Percentiles rank a stretch among this genome's conserved stretches.
phyloP scores from a whole-genome alignment of 2,888 invertebrate species.

The Mayetiola destructor region DNA sequence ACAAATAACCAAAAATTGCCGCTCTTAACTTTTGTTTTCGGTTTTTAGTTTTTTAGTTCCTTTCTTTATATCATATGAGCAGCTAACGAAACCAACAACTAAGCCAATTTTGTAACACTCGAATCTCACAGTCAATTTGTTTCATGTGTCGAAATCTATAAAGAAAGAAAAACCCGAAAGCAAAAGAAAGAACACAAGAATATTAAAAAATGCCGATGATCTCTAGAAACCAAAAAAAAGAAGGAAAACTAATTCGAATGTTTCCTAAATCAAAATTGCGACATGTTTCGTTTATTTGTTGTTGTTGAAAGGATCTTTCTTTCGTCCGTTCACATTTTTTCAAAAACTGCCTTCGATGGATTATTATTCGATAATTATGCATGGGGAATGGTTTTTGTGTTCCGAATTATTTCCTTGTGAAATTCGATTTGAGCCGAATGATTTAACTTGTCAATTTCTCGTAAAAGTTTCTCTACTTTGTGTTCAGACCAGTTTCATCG shows the following conservation, averaged over 20 bases:
- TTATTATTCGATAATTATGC: slow-evolving; percentile 10
- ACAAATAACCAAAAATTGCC: slow-evolving; percentile 4
- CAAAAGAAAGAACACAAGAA: background rate
- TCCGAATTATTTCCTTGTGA: too few relatives aligned
- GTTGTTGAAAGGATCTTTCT: background rate
- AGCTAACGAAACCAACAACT: background rate
- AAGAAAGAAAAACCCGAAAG: background rate
- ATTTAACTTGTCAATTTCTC: too few relatives aligned
- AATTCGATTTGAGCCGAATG: too few relatives aligned
- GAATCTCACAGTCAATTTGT: slow-evolving; percentile 11
- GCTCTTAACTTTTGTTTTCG: slow-evolving; percentile 12
- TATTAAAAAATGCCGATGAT: slow-evolving; percentile 10
- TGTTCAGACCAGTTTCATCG: too few relatives aligned
- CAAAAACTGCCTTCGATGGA: background rate
- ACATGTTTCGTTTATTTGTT: slow-evolving; percentile 12
- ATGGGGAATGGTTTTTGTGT: slow-evolving; percentile 4
- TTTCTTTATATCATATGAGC: slow-evolving; percentile 7
- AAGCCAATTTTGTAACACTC: slow-evolving; percentile 12
- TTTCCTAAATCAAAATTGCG: slow-evolving; percentile 12
- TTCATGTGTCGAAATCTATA: slow-evolving; percentile 9
- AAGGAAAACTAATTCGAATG: slow-evolving; percentile 1
- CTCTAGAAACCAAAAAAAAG: background rate
- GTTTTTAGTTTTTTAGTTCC: too few relatives aligned
- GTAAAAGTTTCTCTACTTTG: too few relatives aligned
- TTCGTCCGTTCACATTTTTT: background rate